Percentiles rank a stretch among this genome's conserved stretches.
phyloP scores from a whole-genome alignment of 1,140 invertebrate species.

The Camponotus floridanus region DNA sequence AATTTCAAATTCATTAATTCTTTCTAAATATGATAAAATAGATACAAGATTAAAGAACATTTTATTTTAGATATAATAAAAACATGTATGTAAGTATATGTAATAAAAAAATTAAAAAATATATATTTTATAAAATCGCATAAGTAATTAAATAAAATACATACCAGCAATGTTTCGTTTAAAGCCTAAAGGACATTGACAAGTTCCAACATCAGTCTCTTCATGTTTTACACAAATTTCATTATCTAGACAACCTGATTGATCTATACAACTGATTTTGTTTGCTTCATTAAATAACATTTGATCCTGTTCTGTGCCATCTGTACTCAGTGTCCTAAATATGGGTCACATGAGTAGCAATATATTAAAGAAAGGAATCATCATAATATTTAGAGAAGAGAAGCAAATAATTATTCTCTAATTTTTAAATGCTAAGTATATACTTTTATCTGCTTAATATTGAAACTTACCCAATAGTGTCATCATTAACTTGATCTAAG shows the following conservation, averaged over 20 bases:
- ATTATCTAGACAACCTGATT: constrained; percentile 87
- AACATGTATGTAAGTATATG: neutral
- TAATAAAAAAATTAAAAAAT: neutral
- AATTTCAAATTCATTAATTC: neutral
- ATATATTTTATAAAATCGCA: constrained; percentile 4
- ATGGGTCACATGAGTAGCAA: constrained; percentile 27
- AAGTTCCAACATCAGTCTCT: constrained; percentile 88
- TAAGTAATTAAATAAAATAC: constrained; percentile 5
- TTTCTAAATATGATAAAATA: neutral
- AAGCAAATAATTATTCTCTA: neutral
- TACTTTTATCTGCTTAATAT: neutral
- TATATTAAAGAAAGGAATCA: neutral
- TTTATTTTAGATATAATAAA: neutral
- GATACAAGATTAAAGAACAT: neutral
- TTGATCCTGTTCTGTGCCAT: constrained; percentile 82
- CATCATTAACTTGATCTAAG: constrained; percentile 77
- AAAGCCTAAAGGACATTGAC: constrained; percentile 89
- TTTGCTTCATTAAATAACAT: constrained; percentile 79
- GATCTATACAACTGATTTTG: constrained; percentile 82
- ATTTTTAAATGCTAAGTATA: constrained; percentile 27
- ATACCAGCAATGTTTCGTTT: constrained; percentile 86
- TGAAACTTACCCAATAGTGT: constrained; percentile 71
- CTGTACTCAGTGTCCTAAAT: constrained; percentile 82
- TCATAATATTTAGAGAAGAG: neutral
- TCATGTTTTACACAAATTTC: constrained; percentile 89